Percentiles rank a stretch among this genome's conserved stretches.
Evolutionary conservation across 2,888 invertebrate genomes (phyloP).

Genomic region (Dynastes grantii): DNA sequence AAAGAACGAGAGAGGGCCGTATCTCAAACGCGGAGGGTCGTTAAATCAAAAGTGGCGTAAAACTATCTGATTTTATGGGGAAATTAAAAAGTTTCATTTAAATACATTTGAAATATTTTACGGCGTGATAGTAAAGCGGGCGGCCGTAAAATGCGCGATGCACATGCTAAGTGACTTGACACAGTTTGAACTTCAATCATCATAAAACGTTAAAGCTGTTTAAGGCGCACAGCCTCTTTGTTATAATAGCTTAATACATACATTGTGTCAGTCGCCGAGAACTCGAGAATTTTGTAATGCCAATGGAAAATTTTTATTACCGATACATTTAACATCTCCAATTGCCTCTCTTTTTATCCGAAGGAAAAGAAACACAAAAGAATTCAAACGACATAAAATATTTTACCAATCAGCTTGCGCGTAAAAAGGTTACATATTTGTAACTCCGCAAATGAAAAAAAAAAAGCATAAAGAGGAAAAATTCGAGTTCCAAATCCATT

Average conservation of each 20-base stretch:
- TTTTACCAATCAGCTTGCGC: conserved; percentile 22
- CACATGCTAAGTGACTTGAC: conserved; percentile 68
- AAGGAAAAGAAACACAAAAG: conserved; percentile 27
- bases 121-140: conserved; percentile 66
- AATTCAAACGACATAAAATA: conserved; percentile 4
- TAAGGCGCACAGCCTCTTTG: conserved; percentile 60
- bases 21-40: conserved; percentile 58
- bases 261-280: conserved; percentile 47
- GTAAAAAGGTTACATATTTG: too few relatives aligned
- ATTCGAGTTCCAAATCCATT: neutral
- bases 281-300: neutral
- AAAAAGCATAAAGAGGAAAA: neutral
- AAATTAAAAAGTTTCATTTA: conserved; percentile 70
- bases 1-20: conserved; percentile 52
- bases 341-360: conserved; percentile 26
- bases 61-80: conserved; percentile 68
- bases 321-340: conserved; percentile 43
- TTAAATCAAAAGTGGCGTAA: conserved; percentile 68
- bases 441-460: too few relatives aligned
- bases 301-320: conserved; percentile 40
- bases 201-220: conserved; percentile 66
- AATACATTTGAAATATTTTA: conserved; percentile 69
- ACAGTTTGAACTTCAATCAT: conserved; percentile 69
- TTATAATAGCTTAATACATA: conserved; percentile 66
- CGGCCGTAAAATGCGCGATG: conserved; percentile 65